A percentile compares a stretch with the other conserved stretches of the same genome.
Evolutionary conservation across 2,888 invertebrate species (phyloP).

Genomic region (Cheilosia variabilis): DNA sequence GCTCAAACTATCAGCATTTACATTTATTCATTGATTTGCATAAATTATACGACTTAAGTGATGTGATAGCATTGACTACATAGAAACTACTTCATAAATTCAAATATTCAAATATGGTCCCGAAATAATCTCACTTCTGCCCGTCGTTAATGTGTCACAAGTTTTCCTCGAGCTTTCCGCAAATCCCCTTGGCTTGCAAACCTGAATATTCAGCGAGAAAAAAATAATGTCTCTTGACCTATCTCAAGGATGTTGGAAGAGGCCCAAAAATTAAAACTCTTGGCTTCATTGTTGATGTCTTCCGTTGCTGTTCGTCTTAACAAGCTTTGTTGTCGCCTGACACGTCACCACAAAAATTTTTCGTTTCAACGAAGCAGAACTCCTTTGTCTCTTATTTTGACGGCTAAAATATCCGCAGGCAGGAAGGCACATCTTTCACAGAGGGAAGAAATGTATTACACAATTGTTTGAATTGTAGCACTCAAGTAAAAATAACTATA

Average conservation of each 20-base stretch:
- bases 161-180: neutral
- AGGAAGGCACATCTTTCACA: constrained; percentile 1
- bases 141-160: constrained; percentile 17
- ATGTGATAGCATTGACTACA: too few species aligned
- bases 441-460: neutral
- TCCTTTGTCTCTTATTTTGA: constrained; percentile 11
- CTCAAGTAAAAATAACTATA: neutral
- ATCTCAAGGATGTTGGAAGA: constrained; percentile 55
- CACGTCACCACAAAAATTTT: constrained; percentile 9
- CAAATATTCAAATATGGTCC: neutral
- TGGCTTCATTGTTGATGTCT: constrained; percentile 10
- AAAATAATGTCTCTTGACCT: constrained; percentile 52
- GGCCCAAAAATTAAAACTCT: constrained; percentile 25
- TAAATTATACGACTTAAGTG: too few species aligned
- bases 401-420: neutral
- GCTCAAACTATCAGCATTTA: too few species aligned
- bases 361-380: constrained; percentile 10
- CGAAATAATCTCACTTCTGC: neutral
- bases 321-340: constrained; percentile 3
- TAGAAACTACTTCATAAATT: too few species aligned
- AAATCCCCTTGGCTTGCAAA: constrained; percentile 4
- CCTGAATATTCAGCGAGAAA: neutral
- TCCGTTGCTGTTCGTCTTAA: neutral
- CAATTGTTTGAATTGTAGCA: too few species aligned
- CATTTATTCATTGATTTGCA: too few species aligned